Percentiles rank a stretch among this genome's conserved stretches.
Evolutionary conservation across 1,140 invertebrate species (phyloP).

Genomic region (Drosophila ogumai): DNA sequence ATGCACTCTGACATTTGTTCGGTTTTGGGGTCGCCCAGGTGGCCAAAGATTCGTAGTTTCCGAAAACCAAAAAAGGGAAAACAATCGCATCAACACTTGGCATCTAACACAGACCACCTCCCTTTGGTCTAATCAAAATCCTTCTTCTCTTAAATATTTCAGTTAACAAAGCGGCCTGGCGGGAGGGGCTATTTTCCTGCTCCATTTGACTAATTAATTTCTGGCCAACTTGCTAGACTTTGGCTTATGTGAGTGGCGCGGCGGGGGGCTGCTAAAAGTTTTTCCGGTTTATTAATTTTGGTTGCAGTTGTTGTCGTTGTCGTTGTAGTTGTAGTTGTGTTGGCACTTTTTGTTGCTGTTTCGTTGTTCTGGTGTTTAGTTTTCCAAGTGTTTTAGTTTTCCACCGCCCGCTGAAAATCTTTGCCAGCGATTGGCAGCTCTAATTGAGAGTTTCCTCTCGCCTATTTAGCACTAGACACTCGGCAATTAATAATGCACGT

Average conservation of each 20-base stretch:
- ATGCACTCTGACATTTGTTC: slow-evolving; percentile 59
- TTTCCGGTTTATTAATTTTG: slow-evolving; percentile 59
- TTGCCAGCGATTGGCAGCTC: slow-evolving; percentile 41
- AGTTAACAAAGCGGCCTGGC: slow-evolving; percentile 35
- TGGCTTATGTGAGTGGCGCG: slow-evolving; percentile 9
- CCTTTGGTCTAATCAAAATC: slow-evolving; percentile 50
- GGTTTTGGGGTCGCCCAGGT: slow-evolving; percentile 47
- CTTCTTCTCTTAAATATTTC: slow-evolving; percentile 48
- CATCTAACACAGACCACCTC: slow-evolving; percentile 3
- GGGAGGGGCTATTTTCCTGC: slow-evolving; percentile 10
- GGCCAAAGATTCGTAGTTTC: slow-evolving; percentile 21
- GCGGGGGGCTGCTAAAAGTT: slow-evolving; percentile 36
- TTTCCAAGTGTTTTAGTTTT: slow-evolving; percentile 21
- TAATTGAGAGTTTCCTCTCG: slow-evolving; percentile 33
- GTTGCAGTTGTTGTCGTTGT: slow-evolving; percentile 28
- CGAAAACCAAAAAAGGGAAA: slow-evolving; percentile 16
- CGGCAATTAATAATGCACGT: slow-evolving; percentile 38
- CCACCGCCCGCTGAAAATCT: slow-evolving; percentile 28
- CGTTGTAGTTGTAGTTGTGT: not conserved
- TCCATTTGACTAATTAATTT: slow-evolving; percentile 78
- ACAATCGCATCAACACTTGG: slow-evolving; percentile 47
- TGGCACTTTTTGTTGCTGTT: not conserved
- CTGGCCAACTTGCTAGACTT: slow-evolving; percentile 57
- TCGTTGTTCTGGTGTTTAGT: slow-evolving; percentile 26
- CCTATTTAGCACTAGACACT: slow-evolving; percentile 15